These are phyloP conservation scores for Petrosia ficiformis DNA, from an alignment of 37 sponge, comb jelly and placozoan genomes.

Conservation along the genomic window DNA sequence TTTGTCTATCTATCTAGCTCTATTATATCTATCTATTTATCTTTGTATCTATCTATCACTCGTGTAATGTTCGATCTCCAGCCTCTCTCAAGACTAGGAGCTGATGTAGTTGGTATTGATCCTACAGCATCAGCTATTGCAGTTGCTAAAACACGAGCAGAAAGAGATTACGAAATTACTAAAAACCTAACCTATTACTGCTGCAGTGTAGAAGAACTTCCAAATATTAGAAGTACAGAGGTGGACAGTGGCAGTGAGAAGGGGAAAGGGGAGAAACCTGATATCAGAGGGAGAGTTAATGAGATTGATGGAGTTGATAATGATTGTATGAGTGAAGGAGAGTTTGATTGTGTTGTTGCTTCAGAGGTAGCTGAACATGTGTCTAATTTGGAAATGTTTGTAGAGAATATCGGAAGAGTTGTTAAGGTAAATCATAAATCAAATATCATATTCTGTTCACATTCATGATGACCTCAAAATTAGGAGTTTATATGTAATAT, in stretches of 20 bases:
- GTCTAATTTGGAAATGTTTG: slow-evolving; percentile 28
- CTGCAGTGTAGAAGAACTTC: slow-evolving; percentile 31
- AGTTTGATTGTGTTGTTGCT: slow-evolving; percentile 55
- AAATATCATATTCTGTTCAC: neutral
- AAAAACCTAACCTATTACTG: slow-evolving; percentile 41
- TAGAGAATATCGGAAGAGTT: slow-evolving; percentile 1
- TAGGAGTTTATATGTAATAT: too few relatives aligned
- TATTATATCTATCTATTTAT: too few relatives aligned
- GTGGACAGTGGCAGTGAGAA: neutral
- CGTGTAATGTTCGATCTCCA: neutral
- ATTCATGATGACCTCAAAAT: too few relatives aligned
- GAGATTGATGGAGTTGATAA: neutral
- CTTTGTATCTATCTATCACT: too few relatives aligned
- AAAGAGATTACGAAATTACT: slow-evolving; percentile 6
- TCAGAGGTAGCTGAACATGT: slow-evolving; percentile 74
- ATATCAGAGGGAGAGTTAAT: neutral
- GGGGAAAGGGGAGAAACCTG: too few relatives aligned
- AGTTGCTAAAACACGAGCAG: slow-evolving; percentile 30
- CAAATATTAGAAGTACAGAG: too few relatives aligned
- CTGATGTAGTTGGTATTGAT: slow-evolving; percentile 55
- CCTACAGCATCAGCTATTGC: slow-evolving; percentile 21
- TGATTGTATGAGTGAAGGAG: neutral
- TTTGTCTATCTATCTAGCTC: too few relatives aligned
- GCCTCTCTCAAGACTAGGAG: slow-evolving; percentile 63
- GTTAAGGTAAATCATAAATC: slow-evolving; percentile 38